These are phyloP conservation scores for Ellobium chinense DNA, from an alignment of 2,888 invertebrate species.

Conservation along the genomic window DNA sequence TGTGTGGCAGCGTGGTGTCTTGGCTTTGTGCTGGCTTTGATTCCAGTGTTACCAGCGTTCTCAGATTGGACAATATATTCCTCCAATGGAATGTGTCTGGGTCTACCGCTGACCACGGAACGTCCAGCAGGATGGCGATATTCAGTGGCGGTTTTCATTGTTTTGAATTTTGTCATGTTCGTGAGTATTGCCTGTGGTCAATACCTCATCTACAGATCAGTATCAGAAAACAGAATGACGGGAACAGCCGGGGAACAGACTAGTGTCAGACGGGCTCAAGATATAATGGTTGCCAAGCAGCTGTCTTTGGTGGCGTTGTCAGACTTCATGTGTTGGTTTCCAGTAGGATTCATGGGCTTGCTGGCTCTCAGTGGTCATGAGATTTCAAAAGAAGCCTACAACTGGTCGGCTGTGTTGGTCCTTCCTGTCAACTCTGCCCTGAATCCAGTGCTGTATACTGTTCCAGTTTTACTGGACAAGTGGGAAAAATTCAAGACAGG, in stretches of 20 bases:
- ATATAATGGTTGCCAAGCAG: conserved; percentile 7
- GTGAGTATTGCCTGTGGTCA: background rate
- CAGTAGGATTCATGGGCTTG: background rate
- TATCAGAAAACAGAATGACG: background rate
- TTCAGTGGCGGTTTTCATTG: conserved; percentile 3
- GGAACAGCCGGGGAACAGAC: background rate
- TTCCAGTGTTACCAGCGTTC: too few relatives aligned
- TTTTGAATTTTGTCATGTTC: background rate
- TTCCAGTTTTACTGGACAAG: background rate
- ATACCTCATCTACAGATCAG: background rate
- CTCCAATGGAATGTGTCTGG: conserved; percentile 4
- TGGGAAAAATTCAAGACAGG: background rate
- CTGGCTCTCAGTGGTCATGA: background rate
- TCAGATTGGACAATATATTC: too few relatives aligned
- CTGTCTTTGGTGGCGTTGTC: background rate
- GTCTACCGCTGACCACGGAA: background rate
- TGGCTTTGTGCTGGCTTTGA: too few relatives aligned
- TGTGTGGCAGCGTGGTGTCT: too few relatives aligned
- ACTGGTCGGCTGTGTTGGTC: background rate
- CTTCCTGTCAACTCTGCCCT: background rate
- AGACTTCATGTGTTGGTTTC: background rate
- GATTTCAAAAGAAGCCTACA: background rate
- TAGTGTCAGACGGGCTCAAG: background rate
- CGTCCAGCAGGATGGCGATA: background rate
- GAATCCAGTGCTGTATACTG: background rate